Conservation (phyloP, 2,113 vertebrate species). For the Prolemur simus region DNA sequence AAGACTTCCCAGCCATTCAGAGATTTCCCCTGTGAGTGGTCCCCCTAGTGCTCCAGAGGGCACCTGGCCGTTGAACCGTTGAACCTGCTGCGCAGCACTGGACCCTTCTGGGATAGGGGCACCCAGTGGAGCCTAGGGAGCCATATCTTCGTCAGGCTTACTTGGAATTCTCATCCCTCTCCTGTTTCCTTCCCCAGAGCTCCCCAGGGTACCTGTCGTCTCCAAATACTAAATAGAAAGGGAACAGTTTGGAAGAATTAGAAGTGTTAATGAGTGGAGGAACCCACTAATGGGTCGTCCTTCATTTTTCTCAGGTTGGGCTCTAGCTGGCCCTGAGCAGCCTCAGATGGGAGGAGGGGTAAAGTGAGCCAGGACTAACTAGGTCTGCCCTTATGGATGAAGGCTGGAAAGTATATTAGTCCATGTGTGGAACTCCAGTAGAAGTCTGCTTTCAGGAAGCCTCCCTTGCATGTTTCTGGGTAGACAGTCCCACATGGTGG, state of each 20-base stretch:
- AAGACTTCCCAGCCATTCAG: neutral
- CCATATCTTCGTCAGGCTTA: neutral
- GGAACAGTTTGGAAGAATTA: neutral
- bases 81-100: neutral
- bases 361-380: neutral
- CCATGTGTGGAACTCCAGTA: neutral
- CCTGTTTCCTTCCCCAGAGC: neutral
- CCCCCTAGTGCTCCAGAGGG: neutral
- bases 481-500: neutral
- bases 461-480: neutral
- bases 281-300: neutral
- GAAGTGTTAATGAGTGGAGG: neutral
- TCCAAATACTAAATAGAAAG: neutral
- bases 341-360: neutral
- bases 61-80: neutral
- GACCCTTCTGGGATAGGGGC: neutral
- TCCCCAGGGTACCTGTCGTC: neutral
- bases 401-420: neutral
- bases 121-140: neutral
- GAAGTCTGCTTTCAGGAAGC: conserved; percentile 1
- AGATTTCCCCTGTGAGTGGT: neutral
- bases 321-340: neutral
- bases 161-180: neutral
- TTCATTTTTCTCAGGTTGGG: conserved; percentile 25
- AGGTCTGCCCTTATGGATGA: neutral